phyloP scores from a whole-genome alignment of 2,113 vertebrate species.

The human region GRCh38 chr9:18036501-18037000 shows the following conservation, averaged over 20 bases:
- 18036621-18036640: constrained; percentile 25
- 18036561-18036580: constrained; percentile 51
- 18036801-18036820: not conserved
- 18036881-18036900: not conserved
- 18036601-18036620: not conserved
- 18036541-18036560: constrained; percentile 9
- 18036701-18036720: not conserved
- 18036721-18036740: not conserved
- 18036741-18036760: not conserved
- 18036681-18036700: not conserved
- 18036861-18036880: not conserved
- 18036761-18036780: not conserved
- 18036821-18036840: not conserved
- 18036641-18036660: not conserved
- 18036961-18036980: not conserved
- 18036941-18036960: not conserved
- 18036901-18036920: not conserved
- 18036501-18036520: not conserved
- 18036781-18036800: not conserved
- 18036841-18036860: not conserved
- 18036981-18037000: not conserved
- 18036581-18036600: constrained; percentile 30
- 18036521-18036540: constrained; percentile 30
- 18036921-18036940: too few species aligned
- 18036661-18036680: constrained; percentile 4